Evolutionary conservation across 2,888 invertebrate species (phyloP).

Genomic region (Odontothrips loti): DNA sequence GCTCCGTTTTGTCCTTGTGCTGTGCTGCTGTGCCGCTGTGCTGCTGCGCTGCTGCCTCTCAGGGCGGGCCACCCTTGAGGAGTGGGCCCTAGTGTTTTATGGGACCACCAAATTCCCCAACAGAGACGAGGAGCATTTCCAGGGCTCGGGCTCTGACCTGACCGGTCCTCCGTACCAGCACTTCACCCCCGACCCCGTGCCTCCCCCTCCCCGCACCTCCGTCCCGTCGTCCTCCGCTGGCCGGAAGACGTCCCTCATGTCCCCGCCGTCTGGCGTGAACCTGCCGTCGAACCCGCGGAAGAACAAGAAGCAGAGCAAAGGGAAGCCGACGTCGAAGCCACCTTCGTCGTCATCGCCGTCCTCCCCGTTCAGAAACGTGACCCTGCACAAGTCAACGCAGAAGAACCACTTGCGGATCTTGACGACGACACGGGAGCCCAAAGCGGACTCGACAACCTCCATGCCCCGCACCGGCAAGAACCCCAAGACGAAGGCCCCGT

Average conservation of each 20-base stretch:
- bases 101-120: constrained; percentile 65
- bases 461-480: constrained; percentile 33
- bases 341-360: neutral
- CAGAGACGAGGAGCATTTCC: constrained; percentile 43
- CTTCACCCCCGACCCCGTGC: constrained; percentile 38
- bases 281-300: constrained; percentile 44
- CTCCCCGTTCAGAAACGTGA: constrained; percentile 11
- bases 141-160: constrained; percentile 40
- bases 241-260: constrained; percentile 29
- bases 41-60: constrained; percentile 40
- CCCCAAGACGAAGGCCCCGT: constrained; percentile 44
- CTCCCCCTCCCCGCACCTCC: constrained; percentile 32
- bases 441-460: constrained; percentile 38
- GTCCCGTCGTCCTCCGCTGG: constrained; percentile 49
- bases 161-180: constrained; percentile 37
- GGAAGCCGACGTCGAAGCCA: constrained; percentile 45
- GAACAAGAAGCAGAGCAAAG: constrained; percentile 56
- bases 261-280: constrained; percentile 34
- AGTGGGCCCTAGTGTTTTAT: constrained; percentile 90
- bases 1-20: constrained; percentile 38
- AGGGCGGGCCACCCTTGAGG: constrained; percentile 86
- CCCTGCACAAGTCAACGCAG: constrained; percentile 21
- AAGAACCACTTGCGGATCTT: constrained; percentile 4
- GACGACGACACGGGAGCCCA: constrained; percentile 26
- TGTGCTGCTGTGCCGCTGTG: constrained; percentile 38